These are phyloP conservation scores for Delichon dasypus DNA, from an alignment of 2,797 vertebrate genomes.

Conservation along the genomic window DNA sequence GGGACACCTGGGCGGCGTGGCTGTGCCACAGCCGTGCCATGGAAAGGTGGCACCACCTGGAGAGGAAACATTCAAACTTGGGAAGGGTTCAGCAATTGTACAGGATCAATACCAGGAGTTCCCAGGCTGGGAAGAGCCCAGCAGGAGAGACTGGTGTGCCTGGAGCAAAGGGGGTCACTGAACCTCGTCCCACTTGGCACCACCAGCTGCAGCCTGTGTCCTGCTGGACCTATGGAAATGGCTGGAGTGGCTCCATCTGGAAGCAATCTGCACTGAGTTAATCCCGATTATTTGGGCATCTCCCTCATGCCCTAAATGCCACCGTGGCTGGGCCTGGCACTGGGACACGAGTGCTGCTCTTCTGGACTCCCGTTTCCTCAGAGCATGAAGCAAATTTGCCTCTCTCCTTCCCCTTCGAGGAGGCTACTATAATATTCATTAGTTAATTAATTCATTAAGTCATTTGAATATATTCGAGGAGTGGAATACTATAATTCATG, in stretches of 20 bases:
- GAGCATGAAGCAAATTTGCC: background rate
- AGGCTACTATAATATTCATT: background rate
- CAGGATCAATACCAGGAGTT: background rate
- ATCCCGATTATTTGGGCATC: background rate
- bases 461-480: background rate
- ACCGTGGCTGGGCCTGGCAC: rapidly evolving
- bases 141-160: background rate
- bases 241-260: background rate
- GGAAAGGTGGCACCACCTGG: background rate
- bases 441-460: background rate
- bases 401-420: background rate
- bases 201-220: background rate
- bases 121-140: background rate
- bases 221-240: background rate
- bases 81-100: rapidly evolving
- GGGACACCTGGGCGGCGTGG: background rate
- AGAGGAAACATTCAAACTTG: background rate
- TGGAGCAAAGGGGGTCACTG: background rate
- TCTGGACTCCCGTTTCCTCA: background rate
- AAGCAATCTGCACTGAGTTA: background rate
- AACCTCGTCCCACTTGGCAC: background rate
- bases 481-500: background rate
- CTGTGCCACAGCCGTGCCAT: background rate
- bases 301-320: background rate
- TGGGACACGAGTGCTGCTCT: rapidly evolving